Percentiles rank a stretch among this genome's conserved stretches.
These are phyloP conservation scores for Hapalemur alaotrensis DNA, from an alignment of 2,797 vertebrate species.

Conservation along the genomic window DNA sequence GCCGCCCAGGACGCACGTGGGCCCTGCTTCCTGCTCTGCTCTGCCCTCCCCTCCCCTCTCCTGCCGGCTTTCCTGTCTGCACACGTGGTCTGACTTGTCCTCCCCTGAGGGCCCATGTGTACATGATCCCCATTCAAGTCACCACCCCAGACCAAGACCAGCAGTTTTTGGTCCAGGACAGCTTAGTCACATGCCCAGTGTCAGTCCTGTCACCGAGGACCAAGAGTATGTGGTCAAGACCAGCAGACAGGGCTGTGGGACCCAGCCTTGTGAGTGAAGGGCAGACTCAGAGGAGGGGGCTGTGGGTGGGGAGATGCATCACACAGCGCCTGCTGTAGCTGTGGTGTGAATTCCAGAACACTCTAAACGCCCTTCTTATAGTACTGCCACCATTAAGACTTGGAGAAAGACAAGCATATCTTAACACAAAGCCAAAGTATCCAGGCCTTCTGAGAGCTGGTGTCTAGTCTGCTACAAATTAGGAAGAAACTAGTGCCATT, in stretches of 20 bases:
- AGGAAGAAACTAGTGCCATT: not conserved
- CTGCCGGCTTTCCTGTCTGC: not conserved
- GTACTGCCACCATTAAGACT: not conserved
- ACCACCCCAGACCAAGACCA: not conserved
- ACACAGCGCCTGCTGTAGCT: not conserved
- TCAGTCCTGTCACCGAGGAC: not conserved
- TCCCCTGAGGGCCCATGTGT: not conserved
- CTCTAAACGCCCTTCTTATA: not conserved
- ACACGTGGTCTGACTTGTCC: not conserved
- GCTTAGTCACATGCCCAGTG: not conserved
- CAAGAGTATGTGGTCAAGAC: not conserved
- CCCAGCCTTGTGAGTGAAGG: not conserved
- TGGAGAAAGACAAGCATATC: not conserved
- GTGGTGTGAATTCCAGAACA: not conserved
- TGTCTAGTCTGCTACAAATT: not conserved
- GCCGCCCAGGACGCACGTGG: accelerated
- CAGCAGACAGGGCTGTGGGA: not conserved
- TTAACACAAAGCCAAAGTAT: not conserved
- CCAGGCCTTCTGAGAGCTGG: not conserved
- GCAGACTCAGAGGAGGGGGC: not conserved
- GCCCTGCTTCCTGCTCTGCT: not conserved
- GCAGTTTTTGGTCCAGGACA: not conserved
- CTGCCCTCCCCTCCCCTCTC: not conserved
- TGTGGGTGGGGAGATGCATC: not conserved
- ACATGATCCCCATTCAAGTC: not conserved